phyloP scores from a whole-genome alignment of 2,888 invertebrate genomes.

The Andrena fulva region DNA sequence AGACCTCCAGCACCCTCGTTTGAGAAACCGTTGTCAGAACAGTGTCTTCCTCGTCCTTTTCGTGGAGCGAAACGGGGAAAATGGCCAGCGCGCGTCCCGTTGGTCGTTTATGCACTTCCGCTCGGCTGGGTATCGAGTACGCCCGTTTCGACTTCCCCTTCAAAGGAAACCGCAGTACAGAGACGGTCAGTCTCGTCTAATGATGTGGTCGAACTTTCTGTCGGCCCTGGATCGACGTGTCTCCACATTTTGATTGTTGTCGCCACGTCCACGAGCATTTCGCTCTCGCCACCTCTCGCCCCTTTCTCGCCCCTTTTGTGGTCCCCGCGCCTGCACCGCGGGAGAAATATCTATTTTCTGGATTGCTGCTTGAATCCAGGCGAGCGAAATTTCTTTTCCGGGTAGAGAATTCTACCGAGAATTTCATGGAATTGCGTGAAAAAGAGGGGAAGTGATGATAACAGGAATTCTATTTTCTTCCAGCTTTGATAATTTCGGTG shows the following conservation, averaged over 20 bases:
- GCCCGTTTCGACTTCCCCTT: slow-evolving; percentile 67
- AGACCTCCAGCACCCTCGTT: slow-evolving; percentile 39
- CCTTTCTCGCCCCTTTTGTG: background rate
- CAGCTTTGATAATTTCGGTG: background rate
- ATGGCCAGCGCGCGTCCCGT: slow-evolving; percentile 45
- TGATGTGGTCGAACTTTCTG: slow-evolving; percentile 80
- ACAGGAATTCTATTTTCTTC: background rate
- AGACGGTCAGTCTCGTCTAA: slow-evolving; percentile 80
- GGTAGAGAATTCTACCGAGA: no score
- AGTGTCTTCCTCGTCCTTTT: slow-evolving; percentile 26
- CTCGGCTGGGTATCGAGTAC: slow-evolving; percentile 76
- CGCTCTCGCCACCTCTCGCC: background rate
- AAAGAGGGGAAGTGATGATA: background rate
- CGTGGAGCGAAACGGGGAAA: slow-evolving; percentile 42
- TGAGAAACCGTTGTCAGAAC: slow-evolving; percentile 29
- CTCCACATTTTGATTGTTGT: slow-evolving; percentile 68
- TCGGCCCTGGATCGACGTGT: slow-evolving; percentile 73
- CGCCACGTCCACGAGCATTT: slow-evolving; percentile 20
- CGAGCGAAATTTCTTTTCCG: background rate
- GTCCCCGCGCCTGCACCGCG: background rate
- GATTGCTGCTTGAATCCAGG: background rate
- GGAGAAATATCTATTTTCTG: background rate
- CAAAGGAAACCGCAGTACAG: slow-evolving; percentile 83
- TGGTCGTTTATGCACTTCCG: slow-evolving; percentile 80
- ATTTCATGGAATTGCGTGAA: no score